Percentiles rank a stretch among this genome's conserved stretches.
These are phyloP conservation scores for Gouania willdenowi DNA, from an alignment of 2,797 vertebrate genomes.

Conservation along the genomic window DNA sequence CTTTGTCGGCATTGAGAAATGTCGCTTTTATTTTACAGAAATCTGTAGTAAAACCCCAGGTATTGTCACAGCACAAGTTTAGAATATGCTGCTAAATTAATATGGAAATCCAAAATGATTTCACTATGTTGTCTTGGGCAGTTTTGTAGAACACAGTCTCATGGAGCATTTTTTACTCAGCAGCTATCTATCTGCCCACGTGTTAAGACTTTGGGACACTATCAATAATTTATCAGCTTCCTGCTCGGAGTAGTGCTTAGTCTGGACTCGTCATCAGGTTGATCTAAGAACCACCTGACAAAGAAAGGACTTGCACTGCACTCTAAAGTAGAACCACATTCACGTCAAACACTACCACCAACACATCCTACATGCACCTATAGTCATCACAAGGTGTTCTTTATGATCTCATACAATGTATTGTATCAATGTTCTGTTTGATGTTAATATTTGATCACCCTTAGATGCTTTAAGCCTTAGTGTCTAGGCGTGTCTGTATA, in stretches of 20 bases:
- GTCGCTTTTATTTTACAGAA: too few species aligned
- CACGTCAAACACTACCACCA: background rate
- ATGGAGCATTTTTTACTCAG: conserved; percentile 29
- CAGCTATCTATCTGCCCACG: conserved; percentile 11
- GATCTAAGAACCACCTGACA: conserved; percentile 2
- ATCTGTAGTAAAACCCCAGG: too few species aligned
- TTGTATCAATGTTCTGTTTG: too few species aligned
- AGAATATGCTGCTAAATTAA: too few species aligned
- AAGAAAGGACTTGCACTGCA: background rate
- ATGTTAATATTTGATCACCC: background rate
- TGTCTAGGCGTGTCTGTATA: conserved; percentile 34
- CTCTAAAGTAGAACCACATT: background rate
- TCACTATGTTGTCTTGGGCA: too few species aligned
- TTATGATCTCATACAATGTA: background rate
- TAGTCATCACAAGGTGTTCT: background rate
- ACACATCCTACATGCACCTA: background rate
- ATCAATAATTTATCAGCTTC: conserved; percentile 49
- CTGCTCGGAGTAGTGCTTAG: conserved; percentile 21
- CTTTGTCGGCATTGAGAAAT: too few species aligned
- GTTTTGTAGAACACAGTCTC: conserved; percentile 8
- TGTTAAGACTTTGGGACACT: conserved; percentile 37
- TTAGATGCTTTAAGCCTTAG: background rate
- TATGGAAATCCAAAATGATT: too few species aligned
- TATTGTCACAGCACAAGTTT: too few species aligned
- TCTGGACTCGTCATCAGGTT: background rate